Evolutionary conservation across 2,888 invertebrate genomes (phyloP), one percentile per base, ranked within the genome.

Genomic region (Eudasyphora cyanicolor): DNA sequence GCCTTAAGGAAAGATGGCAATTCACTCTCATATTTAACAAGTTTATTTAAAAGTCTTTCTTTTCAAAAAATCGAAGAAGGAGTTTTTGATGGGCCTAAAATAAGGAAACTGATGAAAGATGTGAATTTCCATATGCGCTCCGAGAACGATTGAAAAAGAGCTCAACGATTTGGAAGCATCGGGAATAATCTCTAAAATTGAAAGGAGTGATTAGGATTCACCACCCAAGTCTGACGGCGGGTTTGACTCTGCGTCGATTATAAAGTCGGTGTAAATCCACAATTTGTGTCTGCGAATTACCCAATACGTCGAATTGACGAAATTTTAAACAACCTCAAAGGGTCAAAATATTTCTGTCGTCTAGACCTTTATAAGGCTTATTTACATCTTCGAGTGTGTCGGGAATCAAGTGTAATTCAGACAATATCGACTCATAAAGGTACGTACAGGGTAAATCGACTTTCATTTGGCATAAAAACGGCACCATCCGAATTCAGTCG

Each of bases 401-500:
- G 62, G 24, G 32, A 74, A 69, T 64, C 54, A 1, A 78, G 45
- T 27, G 21, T n/a, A 29, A 79, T 75, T 54, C 79, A 82, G 79
- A 82, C 82, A 0, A 75, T n/a, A n/a, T n/a, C n/a, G n/a, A n/a
- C n/a, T n/a, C n/a, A n/a, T n/a, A n/a, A n/a, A n/a, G n/a, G n/a
- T 76, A 76, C 71, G 0, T 76, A 71, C 32, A 42, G 54, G 19
- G 17, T 76, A n/a, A 78, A 73, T 62, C 64, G 62, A 6, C 35
- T 35, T 35, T 64, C 76, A 24, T 64, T 76, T 24, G 76, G 49
- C 2, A 62, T n/a, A n/a, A n/a, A n/a, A n/a, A n/a, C n/a, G n/a
- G n/a, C n/a, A n/a, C n/a, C n/a, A n/a, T n/a, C n/a, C 6, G 82
- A 82, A 60, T 85, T 85, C 19, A 80, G 82, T 67, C 42, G 73